These are phyloP conservation scores for Microcebus murinus DNA, from an alignment of 2,113 vertebrate genomes.

Conservation along the genomic window DNA sequence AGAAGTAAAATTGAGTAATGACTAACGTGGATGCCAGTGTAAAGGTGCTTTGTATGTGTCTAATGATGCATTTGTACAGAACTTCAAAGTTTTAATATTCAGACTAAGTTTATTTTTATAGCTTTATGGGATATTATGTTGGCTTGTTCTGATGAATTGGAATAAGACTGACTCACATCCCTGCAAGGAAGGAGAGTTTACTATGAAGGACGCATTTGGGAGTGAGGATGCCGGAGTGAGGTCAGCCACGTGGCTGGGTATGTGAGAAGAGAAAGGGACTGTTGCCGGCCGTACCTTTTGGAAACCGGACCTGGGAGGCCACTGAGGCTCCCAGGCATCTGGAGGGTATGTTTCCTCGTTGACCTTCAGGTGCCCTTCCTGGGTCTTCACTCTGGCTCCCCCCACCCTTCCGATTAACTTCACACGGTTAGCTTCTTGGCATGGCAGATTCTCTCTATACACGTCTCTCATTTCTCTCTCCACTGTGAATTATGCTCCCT, in stretches of 20 bases:
- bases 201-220: neutral
- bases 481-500: accelerated
- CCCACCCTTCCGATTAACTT: neutral
- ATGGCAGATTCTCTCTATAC: accelerated
- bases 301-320: neutral
- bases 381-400: too few relatives aligned
- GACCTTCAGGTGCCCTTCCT: accelerated
- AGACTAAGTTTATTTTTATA: neutral
- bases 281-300: neutral
- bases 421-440: accelerated
- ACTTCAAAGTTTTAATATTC: neutral
- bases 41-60: neutral
- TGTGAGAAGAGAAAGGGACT: neutral
- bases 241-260: neutral
- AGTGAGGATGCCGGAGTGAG: too few relatives aligned
- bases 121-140: neutral
- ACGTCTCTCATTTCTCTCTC: neutral
- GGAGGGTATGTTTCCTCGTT: accelerated
- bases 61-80: neutral
- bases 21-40: neutral
- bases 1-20: neutral
- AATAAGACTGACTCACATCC: neutral
- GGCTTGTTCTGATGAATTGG: neutral
- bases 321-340: accelerated
- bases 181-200: too few relatives aligned